Evolutionary conservation across 2,797 vertebrate species (phyloP).

Genomic region (Alca torda): DNA sequence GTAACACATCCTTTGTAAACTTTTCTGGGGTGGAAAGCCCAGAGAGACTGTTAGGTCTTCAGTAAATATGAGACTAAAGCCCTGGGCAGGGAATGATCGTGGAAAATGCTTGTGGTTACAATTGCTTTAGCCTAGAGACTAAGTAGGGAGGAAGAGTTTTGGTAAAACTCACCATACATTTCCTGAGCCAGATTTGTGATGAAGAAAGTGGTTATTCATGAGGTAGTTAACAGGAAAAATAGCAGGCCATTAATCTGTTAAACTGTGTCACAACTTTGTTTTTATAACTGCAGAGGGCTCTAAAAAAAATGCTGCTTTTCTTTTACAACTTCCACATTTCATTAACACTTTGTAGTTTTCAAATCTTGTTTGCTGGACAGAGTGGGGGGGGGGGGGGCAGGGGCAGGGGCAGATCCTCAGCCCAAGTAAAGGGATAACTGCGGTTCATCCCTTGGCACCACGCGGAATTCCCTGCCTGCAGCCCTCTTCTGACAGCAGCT

Average conservation of each 20-base stretch:
- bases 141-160: neutral
- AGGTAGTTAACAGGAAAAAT: conserved; percentile 2
- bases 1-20: neutral
- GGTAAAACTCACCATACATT: neutral
- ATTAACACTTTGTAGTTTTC: neutral
- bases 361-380: neutral
- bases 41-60: neutral
- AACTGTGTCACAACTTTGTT: neutral
- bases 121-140: neutral
- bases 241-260: neutral
- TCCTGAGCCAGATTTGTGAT: neutral
- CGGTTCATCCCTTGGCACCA: neutral
- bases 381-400: neutral
- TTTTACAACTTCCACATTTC: neutral
- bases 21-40: neutral
- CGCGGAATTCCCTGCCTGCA: neutral
- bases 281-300: neutral
- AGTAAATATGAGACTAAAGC: neutral
- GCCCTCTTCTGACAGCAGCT: neutral
- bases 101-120: neutral
- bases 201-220: neutral
- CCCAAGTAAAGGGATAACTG: neutral
- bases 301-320: neutral
- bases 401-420: neutral
- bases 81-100: neutral